These are phyloP conservation scores for Netelia melanura DNA, from an alignment of 2,888 invertebrate genomes.

Conservation along the genomic window DNA sequence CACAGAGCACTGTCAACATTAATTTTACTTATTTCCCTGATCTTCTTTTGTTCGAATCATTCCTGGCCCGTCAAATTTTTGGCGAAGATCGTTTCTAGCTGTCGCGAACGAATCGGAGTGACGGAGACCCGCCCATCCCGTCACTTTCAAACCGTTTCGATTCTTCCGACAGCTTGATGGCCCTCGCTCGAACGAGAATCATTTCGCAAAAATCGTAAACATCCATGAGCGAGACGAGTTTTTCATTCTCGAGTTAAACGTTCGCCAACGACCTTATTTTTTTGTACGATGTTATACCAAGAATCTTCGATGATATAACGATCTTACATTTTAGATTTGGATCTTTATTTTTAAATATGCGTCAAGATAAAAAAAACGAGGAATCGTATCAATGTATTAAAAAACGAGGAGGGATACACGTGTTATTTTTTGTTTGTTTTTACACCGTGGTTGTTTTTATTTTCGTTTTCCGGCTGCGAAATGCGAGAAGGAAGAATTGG, in stretches of 20 bases:
- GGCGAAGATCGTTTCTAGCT: constrained; percentile 10
- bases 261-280: not conserved
- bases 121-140: not conserved
- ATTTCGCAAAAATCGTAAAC: constrained; percentile 55
- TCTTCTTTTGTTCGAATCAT: constrained; percentile 28
- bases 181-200: constrained; percentile 44
- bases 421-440: constrained; percentile 7
- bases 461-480: no score
- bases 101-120: not conserved
- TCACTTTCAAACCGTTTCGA: constrained; percentile 31
- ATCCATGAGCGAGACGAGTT: constrained; percentile 20
- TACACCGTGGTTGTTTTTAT: not conserved
- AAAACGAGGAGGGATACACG: not conserved
- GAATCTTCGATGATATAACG: constrained; percentile 23
- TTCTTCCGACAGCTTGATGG: constrained; percentile 58
- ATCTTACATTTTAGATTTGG: not conserved
- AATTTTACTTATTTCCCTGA: not conserved
- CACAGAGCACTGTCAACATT: not conserved
- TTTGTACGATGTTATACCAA: not conserved
- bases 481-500: no score
- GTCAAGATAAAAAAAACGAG: not conserved
- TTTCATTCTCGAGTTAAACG: constrained; percentile 3
- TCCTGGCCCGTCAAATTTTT: not conserved
- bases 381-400: not conserved
- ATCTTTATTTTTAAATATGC: not conserved